Base-by-base conservation (phyloP, 1,140 invertebrate species). In the Anastrepha obliqua region DNA sequence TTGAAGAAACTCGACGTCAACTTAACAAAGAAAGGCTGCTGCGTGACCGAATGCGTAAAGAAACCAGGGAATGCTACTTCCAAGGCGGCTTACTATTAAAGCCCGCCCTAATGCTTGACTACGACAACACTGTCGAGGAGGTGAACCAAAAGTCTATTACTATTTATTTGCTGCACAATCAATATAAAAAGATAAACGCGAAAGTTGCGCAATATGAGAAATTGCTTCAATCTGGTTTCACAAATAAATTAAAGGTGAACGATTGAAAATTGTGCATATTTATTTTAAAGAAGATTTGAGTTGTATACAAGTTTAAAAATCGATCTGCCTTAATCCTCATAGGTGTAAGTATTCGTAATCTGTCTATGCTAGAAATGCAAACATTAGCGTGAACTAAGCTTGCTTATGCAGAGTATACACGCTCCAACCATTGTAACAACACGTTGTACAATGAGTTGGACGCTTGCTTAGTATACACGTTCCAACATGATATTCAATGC, bases 101-200 rank as follows among this genome's bases (percentile, higher is more conserved):
- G 88, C 92, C 91, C 0, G 44, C 87, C 0, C 87, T 93, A 29
- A 89, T 93, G 89, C 85, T 85, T 7, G 92, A 93, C 62, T 93
- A 89, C 51, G 92, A 93, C 87, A 3, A 42, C 0, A 93, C 92
- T 0, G 42, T 89, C 3, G 44, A 88, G 6, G 17, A 2, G n/a
- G 17, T 81, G 17, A 7, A 8, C 2, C 8, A 55, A 17, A 81
- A 81, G 51, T 4, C 7, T 3, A 9, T 11, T 3, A 20, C 1
- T 6, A n/a, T 81, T 81, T 8, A 8, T 20, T 44, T 3, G 5
- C 55, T 81, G 42, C 74, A 42, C 55, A 55, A 17, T 55, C 74
- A 81, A 55, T 81, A 81, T 81, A 55, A 51, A 8, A 81, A 81
- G 20, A 9, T 81, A 81, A 20, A 17, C n/a, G 74, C 51, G 3